Evolutionary conservation across 2,797 vertebrate genomes (phyloP), one percentile per base, ranked within the genome.

Genomic region (Halcyon smyrnensis): DNA sequence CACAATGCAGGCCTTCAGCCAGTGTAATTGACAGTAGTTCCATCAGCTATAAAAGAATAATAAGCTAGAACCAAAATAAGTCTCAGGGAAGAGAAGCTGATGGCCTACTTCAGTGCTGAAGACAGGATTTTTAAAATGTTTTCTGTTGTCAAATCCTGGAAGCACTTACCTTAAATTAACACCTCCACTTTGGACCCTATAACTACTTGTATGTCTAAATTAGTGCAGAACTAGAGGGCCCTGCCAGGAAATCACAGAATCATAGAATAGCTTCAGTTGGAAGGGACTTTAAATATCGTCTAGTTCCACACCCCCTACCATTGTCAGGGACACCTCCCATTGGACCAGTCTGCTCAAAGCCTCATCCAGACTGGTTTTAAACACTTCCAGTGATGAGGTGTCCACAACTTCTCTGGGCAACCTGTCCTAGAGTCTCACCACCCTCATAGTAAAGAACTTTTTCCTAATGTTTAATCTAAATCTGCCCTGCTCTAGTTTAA

Each of bases 161-260:
- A 84, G 15, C 7, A 50, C 6, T 2, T 27, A 30, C 10, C 12
- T 88, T n/a, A 36, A 5, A 75, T 24, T 19, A 81, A 27, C 15
- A 68, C 1, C 1, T 71, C 11, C 50, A 41, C 48, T 87, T 77
- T 1, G 0, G 28, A 57, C 2, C 1, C 5, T 50, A 6, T 15
- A 76, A 34, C 37, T 92, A 27, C 30, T 15, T 71, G 3, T n/a
- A 60, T 0, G 1, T 46, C 57, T 28, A 41, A 74, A 60, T 34
- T 14, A 37, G 12, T 27, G 60, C 15, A n/a, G 15, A 77, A 85
- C 37, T 4, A 51, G 36, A 20, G 64, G 8, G 12, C 5, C 8
- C 5, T 57, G 20, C 18, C 27, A 45, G 24, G 30, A 30, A 54
- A 32, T 32, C 53, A 54, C 30, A 32, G 30, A 54, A 54, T 19